Conservation (phyloP, 2,797 vertebrate species). For the Pseudochirops corinnae region DNA sequence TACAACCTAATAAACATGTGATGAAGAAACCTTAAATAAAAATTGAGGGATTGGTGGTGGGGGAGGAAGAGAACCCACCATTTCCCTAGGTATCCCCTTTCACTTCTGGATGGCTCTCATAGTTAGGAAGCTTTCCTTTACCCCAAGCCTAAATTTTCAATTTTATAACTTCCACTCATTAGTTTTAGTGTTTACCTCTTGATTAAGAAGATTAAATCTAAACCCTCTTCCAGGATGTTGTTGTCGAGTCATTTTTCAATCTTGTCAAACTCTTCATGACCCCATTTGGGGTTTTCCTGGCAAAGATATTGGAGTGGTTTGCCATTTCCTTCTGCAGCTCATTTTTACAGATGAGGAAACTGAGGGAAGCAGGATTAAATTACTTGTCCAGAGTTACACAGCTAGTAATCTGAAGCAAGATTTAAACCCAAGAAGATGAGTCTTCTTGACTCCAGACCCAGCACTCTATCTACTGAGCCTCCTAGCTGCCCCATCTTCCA, state of each 20-base stretch:
- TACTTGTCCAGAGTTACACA: not conserved
- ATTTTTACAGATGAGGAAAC: not conserved
- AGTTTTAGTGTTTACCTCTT: not conserved
- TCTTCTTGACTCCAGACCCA: not conserved
- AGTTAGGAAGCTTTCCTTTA: not conserved
- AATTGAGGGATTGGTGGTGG: not conserved
- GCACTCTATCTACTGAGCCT: not conserved
- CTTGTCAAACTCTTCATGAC: not conserved
- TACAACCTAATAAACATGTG: not conserved
- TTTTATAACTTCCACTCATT: not conserved
- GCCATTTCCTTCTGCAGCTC: not conserved
- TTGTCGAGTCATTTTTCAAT: not conserved
- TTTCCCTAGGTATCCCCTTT: not conserved
- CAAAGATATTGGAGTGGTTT: not conserved
- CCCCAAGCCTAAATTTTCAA: not conserved
- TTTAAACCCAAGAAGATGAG: not conserved
- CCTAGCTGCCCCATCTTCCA: not conserved
- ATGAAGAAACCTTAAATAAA: not conserved
- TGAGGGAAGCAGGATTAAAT: not conserved
- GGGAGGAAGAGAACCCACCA: not conserved
- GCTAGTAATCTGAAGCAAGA: not conserved
- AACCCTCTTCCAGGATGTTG: not conserved
- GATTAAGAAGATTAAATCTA: not conserved
- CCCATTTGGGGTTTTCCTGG: not conserved
- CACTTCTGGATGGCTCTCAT: not conserved